phyloP scores from a whole-genome alignment of 1,140 invertebrate species.

The Latrodectus geometricus region DNA sequence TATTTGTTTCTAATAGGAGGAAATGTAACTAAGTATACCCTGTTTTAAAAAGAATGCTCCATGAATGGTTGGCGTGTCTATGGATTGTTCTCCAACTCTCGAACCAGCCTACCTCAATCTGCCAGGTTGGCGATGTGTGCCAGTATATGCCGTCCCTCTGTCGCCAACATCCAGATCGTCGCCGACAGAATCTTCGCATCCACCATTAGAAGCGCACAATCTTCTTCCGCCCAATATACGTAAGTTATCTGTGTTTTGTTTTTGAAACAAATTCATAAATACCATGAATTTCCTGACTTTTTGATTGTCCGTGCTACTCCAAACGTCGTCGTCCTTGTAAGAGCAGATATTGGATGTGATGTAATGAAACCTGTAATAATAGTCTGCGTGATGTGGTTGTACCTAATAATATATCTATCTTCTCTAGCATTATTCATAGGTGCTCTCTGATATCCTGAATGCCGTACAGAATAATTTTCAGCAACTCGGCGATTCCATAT shows the following conservation, averaged over 20 bases:
- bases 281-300: no score
- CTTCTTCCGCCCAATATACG: conserved; percentile 53
- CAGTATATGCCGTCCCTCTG: conserved; percentile 53
- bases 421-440: no score
- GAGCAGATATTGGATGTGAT: no score
- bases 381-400: no score
- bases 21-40: conserved; percentile 14
- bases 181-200: conserved; percentile 23
- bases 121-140: conserved; percentile 59
- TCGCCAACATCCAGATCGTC: conserved; percentile 46
- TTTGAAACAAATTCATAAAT: no score
- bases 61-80: conserved; percentile 38
- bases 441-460: no score
- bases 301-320: no score
- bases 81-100: conserved; percentile 50
- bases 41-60: background rate
- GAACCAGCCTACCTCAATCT: conserved; percentile 61
- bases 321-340: no score
- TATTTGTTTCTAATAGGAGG: background rate
- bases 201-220: conserved; percentile 41
- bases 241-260: conserved; percentile 2
- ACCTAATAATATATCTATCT: no score
- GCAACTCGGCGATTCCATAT: no score
- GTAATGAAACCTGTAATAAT: no score
- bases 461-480: no score